A percentile compares a stretch with the other conserved stretches of the same genome.
These are phyloP conservation scores for Onychomys arenicola DNA, from an alignment of 2,797 vertebrate genomes.

Conservation along the genomic window DNA sequence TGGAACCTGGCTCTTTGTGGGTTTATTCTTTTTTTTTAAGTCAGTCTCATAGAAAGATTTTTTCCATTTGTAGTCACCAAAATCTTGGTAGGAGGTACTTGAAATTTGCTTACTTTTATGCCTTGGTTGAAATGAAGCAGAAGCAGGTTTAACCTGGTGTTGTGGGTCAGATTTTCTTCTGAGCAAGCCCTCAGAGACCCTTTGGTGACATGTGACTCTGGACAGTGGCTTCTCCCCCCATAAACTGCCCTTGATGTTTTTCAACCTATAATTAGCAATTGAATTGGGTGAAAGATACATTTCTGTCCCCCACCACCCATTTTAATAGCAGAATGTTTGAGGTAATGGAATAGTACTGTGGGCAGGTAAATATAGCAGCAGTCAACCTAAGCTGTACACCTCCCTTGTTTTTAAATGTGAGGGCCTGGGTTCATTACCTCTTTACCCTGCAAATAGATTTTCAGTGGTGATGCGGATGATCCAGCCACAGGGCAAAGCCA, in stretches of 20 bases:
- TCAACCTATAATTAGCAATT: constrained; percentile 71
- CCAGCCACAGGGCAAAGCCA: neutral
- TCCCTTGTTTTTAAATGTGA: constrained; percentile 50
- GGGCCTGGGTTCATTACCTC: neutral
- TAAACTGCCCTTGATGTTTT: constrained; percentile 35
- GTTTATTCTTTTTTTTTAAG: constrained; percentile 33
- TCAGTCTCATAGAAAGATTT: constrained; percentile 35
- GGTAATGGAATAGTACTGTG: constrained; percentile 63
- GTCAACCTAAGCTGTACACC: neutral
- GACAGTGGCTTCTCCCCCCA: constrained; percentile 10
- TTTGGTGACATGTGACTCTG: neutral
- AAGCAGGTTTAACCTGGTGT: neutral
- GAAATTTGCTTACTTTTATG: neutral
- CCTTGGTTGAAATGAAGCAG: constrained; percentile 53
- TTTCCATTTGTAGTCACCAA: neutral
- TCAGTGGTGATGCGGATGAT: neutral
- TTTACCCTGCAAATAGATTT: constrained; percentile 22
- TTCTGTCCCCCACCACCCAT: neutral
- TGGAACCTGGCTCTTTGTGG: neutral
- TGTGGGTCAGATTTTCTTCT: neutral
- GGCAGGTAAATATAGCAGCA: constrained; percentile 32
- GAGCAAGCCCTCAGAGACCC: neutral
- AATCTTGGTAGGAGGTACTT: neutral
- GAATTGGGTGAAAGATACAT: constrained; percentile 63
- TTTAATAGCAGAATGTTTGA: constrained; percentile 71